phyloP scores from a whole-genome alignment of 1,140 invertebrate genomes.

The Medauroidea extradentata region DNA sequence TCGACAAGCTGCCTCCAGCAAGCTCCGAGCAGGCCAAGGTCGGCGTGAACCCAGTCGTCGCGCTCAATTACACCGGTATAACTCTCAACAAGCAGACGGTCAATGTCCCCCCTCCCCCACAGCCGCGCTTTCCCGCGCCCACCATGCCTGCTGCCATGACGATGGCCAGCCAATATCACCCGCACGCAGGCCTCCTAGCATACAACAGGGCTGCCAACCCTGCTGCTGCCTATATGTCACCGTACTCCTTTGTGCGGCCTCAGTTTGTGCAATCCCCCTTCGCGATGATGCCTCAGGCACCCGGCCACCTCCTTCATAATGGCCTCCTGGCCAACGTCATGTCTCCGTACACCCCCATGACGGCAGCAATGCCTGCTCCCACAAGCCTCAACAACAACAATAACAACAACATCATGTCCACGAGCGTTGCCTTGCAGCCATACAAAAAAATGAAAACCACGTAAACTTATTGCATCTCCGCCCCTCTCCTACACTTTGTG shows the following conservation, averaged over 20 bases:
- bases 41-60: constrained; percentile 49
- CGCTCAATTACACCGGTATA: constrained; percentile 73
- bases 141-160: constrained; percentile 17
- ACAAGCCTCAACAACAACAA: constrained; percentile 5
- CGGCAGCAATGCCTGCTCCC: constrained; percentile 15
- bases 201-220: constrained; percentile 38
- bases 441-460: constrained; percentile 86
- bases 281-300: constrained; percentile 3
- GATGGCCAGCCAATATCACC: constrained; percentile 24
- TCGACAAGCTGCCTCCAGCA: constrained; percentile 36
- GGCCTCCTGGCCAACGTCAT: constrained; percentile 11
- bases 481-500: neutral
- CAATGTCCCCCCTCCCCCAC: constrained; percentile 29
- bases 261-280: constrained; percentile 32
- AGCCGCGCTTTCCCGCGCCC: constrained; percentile 22
- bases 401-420: constrained; percentile 36
- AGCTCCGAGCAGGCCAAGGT: constrained; percentile 32
- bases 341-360: constrained; percentile 14
- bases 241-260: constrained; percentile 46
- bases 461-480: constrained; percentile 46
- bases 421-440: constrained; percentile 55
- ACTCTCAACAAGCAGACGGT: constrained; percentile 62
- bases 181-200: constrained; percentile 46
- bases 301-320: constrained; percentile 6
- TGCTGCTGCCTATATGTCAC: constrained; percentile 43